A percentile compares a stretch with the other conserved stretches of the same genome.
These are phyloP conservation scores for Epicauta chinensis DNA, from an alignment of 1,140 invertebrate species.

Conservation along the genomic window DNA sequence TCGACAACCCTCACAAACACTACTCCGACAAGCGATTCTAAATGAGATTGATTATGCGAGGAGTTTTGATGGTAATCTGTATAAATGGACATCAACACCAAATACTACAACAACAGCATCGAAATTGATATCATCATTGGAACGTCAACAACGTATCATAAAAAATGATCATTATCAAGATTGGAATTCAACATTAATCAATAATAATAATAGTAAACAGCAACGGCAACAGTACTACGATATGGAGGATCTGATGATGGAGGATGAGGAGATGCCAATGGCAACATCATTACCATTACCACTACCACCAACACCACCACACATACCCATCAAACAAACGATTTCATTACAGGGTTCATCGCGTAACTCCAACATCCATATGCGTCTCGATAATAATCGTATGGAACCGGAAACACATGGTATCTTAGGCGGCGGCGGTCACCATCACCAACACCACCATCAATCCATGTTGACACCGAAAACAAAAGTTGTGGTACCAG, in stretches of 20 bases:
- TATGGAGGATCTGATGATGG: slow-evolving; percentile 38
- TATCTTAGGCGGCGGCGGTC: slow-evolving; percentile 46
- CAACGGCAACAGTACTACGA: slow-evolving; percentile 30
- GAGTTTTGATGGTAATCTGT: slow-evolving; percentile 22
- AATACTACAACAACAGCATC: slow-evolving; percentile 24
- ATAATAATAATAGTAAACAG: not conserved
- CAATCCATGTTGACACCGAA: slow-evolving; percentile 44
- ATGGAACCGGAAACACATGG: slow-evolving; percentile 44
- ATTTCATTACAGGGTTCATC: slow-evolving; percentile 28
- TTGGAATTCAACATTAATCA: not conserved
- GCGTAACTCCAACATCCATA: slow-evolving; percentile 41
- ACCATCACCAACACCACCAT: too few relatives aligned
- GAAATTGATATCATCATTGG: slow-evolving; percentile 18
- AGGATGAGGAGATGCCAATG: slow-evolving; percentile 43
- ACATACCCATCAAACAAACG: slow-evolving; percentile 18
- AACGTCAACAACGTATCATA: not conserved
- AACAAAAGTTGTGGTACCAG: slow-evolving; percentile 43
- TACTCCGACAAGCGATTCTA: slow-evolving; percentile 29
- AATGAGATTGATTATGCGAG: slow-evolving; percentile 29
- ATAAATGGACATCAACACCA: slow-evolving; percentile 29
- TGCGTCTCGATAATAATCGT: slow-evolving; percentile 44
- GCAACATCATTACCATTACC: slow-evolving; percentile 4
- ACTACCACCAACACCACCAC: too few relatives aligned
- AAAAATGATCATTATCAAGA: not conserved
- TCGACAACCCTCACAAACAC: slow-evolving; percentile 7